A percentile compares a stretch with the other conserved stretches of the same genome.
phyloP scores from a whole-genome alignment of 2,113 vertebrate genomes.

The Gymnocephalus cernua region DNA sequence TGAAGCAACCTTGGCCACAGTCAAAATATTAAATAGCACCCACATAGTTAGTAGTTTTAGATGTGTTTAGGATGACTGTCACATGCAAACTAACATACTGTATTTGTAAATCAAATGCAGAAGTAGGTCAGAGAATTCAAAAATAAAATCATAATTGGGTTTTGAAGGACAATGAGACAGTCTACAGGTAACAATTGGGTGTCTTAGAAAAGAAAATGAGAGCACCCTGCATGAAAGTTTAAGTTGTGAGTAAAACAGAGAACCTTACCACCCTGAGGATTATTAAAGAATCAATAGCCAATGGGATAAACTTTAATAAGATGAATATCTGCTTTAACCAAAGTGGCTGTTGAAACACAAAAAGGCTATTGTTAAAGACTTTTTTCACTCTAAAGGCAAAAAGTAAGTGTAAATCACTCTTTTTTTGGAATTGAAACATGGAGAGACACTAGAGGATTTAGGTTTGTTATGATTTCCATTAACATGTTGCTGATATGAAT shows the following conservation, averaged over 20 bases:
- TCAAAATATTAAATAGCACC: background rate
- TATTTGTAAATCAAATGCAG: background rate
- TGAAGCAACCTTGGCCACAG: too few species aligned
- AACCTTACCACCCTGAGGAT: background rate
- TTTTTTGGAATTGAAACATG: background rate
- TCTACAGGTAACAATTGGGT: background rate
- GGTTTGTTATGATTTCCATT: constrained; percentile 1
- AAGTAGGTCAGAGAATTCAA: background rate
- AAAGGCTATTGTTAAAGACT: background rate
- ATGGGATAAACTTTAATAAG: background rate
- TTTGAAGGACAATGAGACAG: background rate
- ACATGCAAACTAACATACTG: background rate
- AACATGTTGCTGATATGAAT: background rate
- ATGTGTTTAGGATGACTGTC: background rate
- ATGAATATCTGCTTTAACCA: background rate
- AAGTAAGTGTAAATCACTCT: background rate
- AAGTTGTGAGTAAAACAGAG: background rate
- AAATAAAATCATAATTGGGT: constrained; percentile 9
- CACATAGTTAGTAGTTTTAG: background rate
- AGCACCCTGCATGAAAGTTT: background rate
- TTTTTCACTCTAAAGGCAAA: background rate
- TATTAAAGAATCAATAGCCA: background rate
- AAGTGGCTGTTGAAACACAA: background rate
- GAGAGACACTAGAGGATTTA: background rate
- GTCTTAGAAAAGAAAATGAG: background rate